Conservation (phyloP, 2,113 vertebrate genomes). For the Salvator merianae region DNA sequence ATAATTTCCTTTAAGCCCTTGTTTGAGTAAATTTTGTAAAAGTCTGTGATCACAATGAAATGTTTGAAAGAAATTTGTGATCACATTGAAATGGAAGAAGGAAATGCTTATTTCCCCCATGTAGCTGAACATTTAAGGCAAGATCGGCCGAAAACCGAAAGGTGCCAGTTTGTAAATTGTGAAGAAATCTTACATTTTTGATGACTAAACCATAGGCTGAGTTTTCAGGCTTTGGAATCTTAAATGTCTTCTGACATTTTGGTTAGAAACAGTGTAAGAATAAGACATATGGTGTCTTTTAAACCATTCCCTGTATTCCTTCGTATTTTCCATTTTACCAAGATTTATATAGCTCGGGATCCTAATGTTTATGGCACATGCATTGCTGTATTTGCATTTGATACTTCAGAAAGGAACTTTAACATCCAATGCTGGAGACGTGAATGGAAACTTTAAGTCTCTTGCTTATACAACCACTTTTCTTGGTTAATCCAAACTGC, state of each 20-base stretch:
- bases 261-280: neutral
- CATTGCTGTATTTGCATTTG: constrained; percentile 57
- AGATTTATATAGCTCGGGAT: constrained; percentile 23
- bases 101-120: neutral
- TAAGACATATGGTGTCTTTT: neutral
- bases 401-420: constrained; percentile 58
- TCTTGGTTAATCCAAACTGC: constrained; percentile 71
- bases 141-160: neutral
- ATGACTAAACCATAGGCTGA: neutral
- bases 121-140: neutral
- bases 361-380: constrained; percentile 49
- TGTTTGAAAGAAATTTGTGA: neutral
- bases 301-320: neutral
- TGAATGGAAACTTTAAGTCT: constrained; percentile 67
- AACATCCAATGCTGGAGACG: constrained; percentile 64
- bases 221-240: neutral
- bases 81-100: neutral
- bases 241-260: neutral
- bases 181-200: neutral
- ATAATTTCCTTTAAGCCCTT: neutral
- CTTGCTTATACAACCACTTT: constrained; percentile 71
- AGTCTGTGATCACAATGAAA: neutral
- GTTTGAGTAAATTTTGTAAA: neutral
- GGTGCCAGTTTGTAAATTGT: neutral
- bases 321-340: constrained; percentile 45